These are phyloP conservation scores for Rhynchonema sp. DNA, from an alignment of 2,888 invertebrate species.

Conservation along the genomic window DNA sequence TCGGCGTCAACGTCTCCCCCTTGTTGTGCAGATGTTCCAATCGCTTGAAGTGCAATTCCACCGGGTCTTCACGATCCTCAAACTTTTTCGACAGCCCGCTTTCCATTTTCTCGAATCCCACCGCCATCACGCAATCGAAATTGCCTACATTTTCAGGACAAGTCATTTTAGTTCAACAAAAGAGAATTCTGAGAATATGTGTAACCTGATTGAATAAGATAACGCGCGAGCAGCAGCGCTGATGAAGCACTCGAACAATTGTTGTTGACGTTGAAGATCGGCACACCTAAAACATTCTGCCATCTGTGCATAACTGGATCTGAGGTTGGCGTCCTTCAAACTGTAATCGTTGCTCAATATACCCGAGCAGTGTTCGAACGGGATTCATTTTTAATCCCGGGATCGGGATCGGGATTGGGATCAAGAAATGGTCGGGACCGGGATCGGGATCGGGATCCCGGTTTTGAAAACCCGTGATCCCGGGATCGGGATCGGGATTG, in stretches of 20 bases:
- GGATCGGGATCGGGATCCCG: too few species aligned
- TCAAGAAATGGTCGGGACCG: too few species aligned
- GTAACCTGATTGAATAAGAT: conserved; percentile 55
- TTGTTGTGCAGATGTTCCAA: conserved; percentile 16
- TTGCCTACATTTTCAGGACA: neutral
- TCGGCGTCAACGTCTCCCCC: neutral
- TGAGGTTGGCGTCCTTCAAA: too few species aligned
- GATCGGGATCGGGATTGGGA: too few species aligned
- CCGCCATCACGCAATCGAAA: conserved; percentile 59
- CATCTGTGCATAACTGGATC: too few species aligned
- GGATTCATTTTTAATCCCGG: too few species aligned
- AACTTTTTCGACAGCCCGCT: conserved; percentile 43
- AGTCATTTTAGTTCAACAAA: neutral
- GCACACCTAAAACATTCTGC: neutral
- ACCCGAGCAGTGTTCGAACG: too few species aligned
- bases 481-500: too few species aligned
- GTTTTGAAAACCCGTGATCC: too few species aligned
- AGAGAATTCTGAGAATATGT: neutral
- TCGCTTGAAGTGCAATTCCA: conserved; percentile 23
- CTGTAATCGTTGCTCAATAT: too few species aligned
- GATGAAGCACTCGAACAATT: conserved; percentile 87
- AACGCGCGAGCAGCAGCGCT: conserved; percentile 66
- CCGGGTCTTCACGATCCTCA: conserved; percentile 22
- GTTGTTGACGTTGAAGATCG: conserved; percentile 49
- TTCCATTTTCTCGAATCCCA: conserved; percentile 94